phyloP scores from a whole-genome alignment of 2,888 invertebrate species.

The Microplitis deprimator region DNA sequence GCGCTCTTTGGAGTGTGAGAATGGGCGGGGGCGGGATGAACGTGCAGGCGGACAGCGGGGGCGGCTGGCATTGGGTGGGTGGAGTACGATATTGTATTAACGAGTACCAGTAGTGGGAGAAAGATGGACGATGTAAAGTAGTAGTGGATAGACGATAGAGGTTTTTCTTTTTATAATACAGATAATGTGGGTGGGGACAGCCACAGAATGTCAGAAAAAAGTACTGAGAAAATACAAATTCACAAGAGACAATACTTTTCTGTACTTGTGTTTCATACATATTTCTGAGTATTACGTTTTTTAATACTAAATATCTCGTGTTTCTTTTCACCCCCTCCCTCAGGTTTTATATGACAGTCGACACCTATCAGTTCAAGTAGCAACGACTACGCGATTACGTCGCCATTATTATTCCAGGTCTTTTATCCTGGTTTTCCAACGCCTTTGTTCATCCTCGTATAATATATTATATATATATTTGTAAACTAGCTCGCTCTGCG shows the following conservation, averaged over 20 bases:
- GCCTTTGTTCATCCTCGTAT: constrained; percentile 22
- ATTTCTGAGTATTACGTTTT: no score
- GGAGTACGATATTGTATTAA: background rate
- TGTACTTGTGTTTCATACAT: no score
- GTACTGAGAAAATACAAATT: constrained; percentile 2
- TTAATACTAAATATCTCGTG: no score
- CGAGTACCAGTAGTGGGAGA: constrained; percentile 8
- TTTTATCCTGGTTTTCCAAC: constrained; percentile 21
- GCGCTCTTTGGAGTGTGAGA: constrained; percentile 38
- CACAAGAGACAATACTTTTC: background rate
- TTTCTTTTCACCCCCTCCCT: no score
- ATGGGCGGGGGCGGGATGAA: constrained; percentile 28
- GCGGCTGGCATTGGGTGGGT: constrained; percentile 27
- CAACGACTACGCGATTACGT: constrained; percentile 33
- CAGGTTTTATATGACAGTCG: background rate
- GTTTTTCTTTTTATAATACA: constrained; percentile 27
- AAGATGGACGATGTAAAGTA: constrained; percentile 44
- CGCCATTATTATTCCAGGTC: constrained; percentile 41
- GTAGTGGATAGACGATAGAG: constrained; percentile 51
- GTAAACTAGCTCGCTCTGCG: background rate
- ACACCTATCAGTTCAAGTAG: background rate
- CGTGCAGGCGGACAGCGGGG: constrained; percentile 34
- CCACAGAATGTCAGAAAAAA: constrained; percentile 42
- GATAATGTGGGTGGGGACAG: constrained; percentile 40
- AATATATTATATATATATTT: background rate